Evolutionary conservation across 2,113 vertebrate genomes (phyloP).

Genomic region (Burhinus bistriatus): DNA sequence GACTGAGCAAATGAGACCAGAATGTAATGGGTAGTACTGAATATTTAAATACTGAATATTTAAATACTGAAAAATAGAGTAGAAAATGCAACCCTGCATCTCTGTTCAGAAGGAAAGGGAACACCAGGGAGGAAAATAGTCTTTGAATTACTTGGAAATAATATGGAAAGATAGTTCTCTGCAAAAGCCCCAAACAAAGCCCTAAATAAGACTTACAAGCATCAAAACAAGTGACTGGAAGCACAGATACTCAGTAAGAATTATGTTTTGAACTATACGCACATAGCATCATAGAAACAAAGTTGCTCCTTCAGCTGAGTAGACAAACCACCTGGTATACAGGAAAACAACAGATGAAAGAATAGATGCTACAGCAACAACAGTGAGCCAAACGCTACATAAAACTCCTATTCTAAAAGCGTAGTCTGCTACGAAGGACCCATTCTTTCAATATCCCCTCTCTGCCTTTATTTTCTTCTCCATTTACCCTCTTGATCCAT

Average conservation of each 20-base stretch:
- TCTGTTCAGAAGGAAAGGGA: not conserved
- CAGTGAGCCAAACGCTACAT: not conserved
- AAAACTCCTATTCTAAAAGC: not conserved
- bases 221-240: not conserved
- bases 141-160: not conserved
- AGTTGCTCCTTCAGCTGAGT: not conserved
- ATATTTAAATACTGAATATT: not conserved
- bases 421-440: not conserved
- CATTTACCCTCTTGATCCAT: not conserved
- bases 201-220: not conserved
- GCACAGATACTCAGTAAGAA: not conserved
- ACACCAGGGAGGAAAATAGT: not conserved
- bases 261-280: not conserved
- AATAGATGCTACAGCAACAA: not conserved
- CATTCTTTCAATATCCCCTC: fast-evolving
- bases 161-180: not conserved
- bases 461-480: not conserved
- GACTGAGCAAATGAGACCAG: constrained; percentile 26
- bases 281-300: not conserved
- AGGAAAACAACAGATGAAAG: not conserved
- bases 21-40: not conserved
- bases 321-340: not conserved
- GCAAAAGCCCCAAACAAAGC: not conserved
- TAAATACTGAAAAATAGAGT: not conserved
- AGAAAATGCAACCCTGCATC: not conserved